phyloP scores from a whole-genome alignment of 2,113 vertebrate species.

The Serinus canaria region DNA sequence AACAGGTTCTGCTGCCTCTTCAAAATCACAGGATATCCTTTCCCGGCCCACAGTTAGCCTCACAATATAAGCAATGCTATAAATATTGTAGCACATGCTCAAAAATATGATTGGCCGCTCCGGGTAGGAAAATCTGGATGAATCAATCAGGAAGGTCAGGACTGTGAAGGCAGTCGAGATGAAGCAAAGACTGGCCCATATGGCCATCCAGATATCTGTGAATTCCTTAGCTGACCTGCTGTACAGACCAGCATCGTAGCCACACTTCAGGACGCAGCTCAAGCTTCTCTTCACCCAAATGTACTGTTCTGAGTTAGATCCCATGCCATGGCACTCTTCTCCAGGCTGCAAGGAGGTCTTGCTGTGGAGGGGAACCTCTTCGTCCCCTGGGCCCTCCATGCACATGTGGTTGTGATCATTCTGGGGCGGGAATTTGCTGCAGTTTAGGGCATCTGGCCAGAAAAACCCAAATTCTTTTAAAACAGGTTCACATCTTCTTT shows the following conservation, averaged over 20 bases:
- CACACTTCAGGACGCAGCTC: conserved; percentile 91
- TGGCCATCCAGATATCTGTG: conserved; percentile 97
- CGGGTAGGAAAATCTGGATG: conserved; percentile 95
- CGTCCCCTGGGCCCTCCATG: conserved; percentile 96
- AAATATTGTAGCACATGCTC: conserved; percentile 99
- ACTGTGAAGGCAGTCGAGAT: conserved; percentile 96
- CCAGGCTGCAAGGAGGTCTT: conserved; percentile 82
- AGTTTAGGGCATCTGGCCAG: conserved; percentile 95
- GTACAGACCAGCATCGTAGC: conserved; percentile 93
- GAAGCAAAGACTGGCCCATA: conserved; percentile 97
- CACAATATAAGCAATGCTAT: conserved; percentile 98
- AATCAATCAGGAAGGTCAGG: conserved; percentile 95
- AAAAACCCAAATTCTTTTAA: conserved; percentile 95
- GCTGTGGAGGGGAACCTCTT: conserved; percentile 85
- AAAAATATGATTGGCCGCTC: conserved; percentile 98
- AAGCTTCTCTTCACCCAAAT: conserved; percentile 94
- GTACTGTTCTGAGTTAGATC: conserved; percentile 86
- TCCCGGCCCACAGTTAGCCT: conserved; percentile 94
- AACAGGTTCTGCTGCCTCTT: conserved; percentile 91
- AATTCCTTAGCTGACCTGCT: conserved; percentile 91
- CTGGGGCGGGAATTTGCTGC: conserved; percentile 96
- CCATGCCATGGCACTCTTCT: conserved; percentile 88
- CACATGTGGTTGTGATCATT: conserved; percentile 99
- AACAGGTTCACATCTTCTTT: conserved; percentile 92
- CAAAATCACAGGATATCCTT: conserved; percentile 97